phyloP scores from a whole-genome alignment of 2,797 vertebrate species.

The Microcaecilia unicolor region DNA sequence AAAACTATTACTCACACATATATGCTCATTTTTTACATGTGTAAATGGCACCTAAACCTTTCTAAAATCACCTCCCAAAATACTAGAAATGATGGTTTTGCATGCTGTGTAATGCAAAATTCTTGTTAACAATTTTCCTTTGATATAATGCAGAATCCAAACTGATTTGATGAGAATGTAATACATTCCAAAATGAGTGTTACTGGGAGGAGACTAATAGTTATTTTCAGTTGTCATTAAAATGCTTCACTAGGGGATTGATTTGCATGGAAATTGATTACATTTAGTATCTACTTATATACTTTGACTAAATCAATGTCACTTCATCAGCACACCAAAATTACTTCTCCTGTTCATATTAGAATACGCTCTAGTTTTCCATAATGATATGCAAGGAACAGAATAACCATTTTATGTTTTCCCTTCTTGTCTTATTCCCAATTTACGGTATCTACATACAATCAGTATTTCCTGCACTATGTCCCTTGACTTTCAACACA shows the following conservation, averaged over 20 bases:
- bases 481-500: too few species aligned
- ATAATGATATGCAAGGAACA: conserved; percentile 14
- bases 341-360: conserved; percentile 17
- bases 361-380: conserved; percentile 19
- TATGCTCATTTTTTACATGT: too few species aligned
- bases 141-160: conserved; percentile 1
- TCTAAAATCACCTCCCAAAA: too few species aligned
- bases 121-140: conserved; percentile 18
- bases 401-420: conserved; percentile 16
- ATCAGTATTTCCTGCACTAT: too few species aligned
- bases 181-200: conserved; percentile 16
- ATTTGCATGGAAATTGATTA: conserved; percentile 40
- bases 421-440: too few species aligned
- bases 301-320: conserved; percentile 26
- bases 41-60: too few species aligned
- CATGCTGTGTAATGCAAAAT: conserved; percentile 2
- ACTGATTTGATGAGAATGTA: conserved; percentile 14
- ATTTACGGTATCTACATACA: too few species aligned
- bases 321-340: conserved; percentile 20
- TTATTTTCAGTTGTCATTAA: conserved; percentile 25
- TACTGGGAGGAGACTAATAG: conserved; percentile 16
- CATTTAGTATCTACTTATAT: conserved; percentile 27
- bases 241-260: conserved; percentile 14
- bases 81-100: conserved; percentile 3
- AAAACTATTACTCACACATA: too few species aligned